A percentile compares a stretch with the other conserved stretches of the same genome.
Conservation (phyloP, 2,888 invertebrate genomes). For the Saturnia pavonia region DNA sequence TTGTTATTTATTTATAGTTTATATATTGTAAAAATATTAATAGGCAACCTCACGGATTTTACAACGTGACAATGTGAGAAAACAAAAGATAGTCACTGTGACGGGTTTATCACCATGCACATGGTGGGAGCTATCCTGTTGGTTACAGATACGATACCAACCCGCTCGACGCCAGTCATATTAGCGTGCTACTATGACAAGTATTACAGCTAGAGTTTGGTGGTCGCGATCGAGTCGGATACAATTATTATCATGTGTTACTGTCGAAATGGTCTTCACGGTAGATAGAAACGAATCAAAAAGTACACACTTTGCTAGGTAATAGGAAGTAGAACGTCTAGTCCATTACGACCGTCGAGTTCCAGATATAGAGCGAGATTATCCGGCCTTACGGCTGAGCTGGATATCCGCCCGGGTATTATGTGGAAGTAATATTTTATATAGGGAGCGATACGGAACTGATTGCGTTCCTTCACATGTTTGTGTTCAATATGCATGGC, state of each 20-base stretch:
- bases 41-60: no score
- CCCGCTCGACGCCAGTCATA: no score
- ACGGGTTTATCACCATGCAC: no score
- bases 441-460: background rate
- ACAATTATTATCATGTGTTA: no score
- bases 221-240: no score
- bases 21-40: no score
- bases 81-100: no score
- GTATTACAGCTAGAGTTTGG: no score
- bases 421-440: slow-evolving; percentile 16
- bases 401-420: slow-evolving; percentile 25
- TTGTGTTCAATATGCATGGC: background rate
- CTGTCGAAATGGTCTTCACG: background rate
- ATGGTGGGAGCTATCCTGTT: background rate
- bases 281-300: background rate
- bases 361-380: slow-evolving; percentile 28
- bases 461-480: slow-evolving; percentile 2
- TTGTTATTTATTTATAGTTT: no score
- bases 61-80: no score
- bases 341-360: slow-evolving; percentile 21
- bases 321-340: background rate
- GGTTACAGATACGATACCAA: background rate
- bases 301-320: background rate
- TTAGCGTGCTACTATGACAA: no score
- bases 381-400: slow-evolving; percentile 24